Evolutionary conservation across 2,888 invertebrate species (phyloP), one percentile per base, ranked within the genome.

Genomic region (Eutolmus rufibarbis): DNA sequence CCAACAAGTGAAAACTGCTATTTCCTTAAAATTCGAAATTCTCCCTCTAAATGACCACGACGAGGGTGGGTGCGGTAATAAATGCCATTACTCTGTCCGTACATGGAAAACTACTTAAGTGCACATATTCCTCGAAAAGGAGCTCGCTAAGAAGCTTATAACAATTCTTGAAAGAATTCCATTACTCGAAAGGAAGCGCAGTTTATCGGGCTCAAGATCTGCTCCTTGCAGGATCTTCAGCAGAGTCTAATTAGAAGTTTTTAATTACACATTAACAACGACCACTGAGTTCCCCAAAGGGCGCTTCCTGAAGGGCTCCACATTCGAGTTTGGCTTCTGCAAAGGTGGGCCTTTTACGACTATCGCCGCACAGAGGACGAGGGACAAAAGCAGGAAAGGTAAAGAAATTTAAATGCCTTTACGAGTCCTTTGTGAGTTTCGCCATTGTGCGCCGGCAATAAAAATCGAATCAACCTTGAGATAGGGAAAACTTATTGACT

Each of bases 351-450:
- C 74, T 31, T 74, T 43, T 74, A 76, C 31, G 76, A 76, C 76
- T 28, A 34, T n/a, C 23, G 74, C 14, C 34, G n/a, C n/a, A 34
- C 28, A 12, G 76, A 76, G 16, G 76, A 51, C 76, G 31, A 76
- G 28, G 37, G 43, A n/a, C 31, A 56, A 56, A 19, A 74, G 46
- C 46, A 34, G 40, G 34, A 43, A 86, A 57, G 40, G 78, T 56
- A 78, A 66, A 37, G 78, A 86, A 78, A 86, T 86, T 86, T 86
- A 86, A 86, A 86, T 86, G 79, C 86, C 78, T 79, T 86, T 86
- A 86, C 78, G 86, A 79, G 78, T 78, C 86, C 78, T 78, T 86
- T 86, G 86, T 76, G 78, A 78, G 56, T 77, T 77, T 86, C 43
- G 19, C 86, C 78, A 79, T 86, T 86, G 86, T 86, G 78, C n/a